Evolutionary conservation across 2,888 invertebrate genomes (phyloP).

Genomic region (Muscina levida): DNA sequence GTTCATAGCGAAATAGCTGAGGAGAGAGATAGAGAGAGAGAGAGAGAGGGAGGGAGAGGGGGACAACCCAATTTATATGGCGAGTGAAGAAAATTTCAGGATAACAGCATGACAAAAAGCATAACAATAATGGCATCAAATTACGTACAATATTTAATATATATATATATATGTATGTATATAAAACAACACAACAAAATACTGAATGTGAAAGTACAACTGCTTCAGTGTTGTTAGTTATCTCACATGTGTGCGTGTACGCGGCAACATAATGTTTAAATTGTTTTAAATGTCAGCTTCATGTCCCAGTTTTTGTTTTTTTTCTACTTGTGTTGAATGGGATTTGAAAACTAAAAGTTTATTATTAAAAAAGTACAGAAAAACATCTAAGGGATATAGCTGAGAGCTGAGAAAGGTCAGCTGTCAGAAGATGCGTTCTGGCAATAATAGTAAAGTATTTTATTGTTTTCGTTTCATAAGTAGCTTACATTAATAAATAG

Average conservation of each 20-base stretch:
- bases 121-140: slow-evolving; percentile 41
- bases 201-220: neutral
- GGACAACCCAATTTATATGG: neutral
- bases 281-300: slow-evolving; percentile 33
- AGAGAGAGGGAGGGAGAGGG: neutral
- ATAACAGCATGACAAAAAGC: slow-evolving; percentile 1
- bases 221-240: neutral
- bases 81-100: neutral
- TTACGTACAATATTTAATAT: slow-evolving; percentile 29
- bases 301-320: neutral
- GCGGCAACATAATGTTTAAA: slow-evolving; percentile 37
- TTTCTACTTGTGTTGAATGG: neutral
- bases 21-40: slow-evolving; percentile 8
- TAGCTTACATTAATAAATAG: too few species aligned
- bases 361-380: slow-evolving; percentile 6
- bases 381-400: too few species aligned
- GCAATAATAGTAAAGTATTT: neutral
- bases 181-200: too few species aligned
- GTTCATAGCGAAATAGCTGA: too few species aligned
- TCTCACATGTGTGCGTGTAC: slow-evolving; percentile 6
- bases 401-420: too few species aligned
- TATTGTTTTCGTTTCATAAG: neutral
- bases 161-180: too few species aligned
- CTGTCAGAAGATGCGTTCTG: neutral
- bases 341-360: neutral